Evolutionary conservation across 2,888 invertebrate species (phyloP).

Genomic region (Lepidocyrtinus sp.): DNA sequence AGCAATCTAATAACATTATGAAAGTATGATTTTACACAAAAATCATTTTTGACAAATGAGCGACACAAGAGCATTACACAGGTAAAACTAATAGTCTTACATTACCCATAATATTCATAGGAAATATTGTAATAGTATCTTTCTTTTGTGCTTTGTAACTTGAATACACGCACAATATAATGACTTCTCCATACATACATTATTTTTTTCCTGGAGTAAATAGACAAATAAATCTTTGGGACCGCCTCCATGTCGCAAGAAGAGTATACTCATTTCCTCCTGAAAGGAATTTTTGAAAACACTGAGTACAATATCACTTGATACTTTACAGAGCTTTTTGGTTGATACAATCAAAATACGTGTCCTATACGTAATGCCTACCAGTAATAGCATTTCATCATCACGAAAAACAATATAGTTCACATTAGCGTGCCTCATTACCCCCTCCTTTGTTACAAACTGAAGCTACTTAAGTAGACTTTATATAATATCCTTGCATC

Average conservation of each 20-base stretch:
- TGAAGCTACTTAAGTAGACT: neutral
- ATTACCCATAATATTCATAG: too few species aligned
- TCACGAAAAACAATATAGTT: constrained; percentile 69
- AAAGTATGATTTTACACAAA: too few species aligned
- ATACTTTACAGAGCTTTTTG: neutral
- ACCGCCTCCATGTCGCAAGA: constrained; percentile 46
- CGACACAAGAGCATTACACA: too few species aligned
- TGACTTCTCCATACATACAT: neutral
- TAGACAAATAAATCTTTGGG: constrained; percentile 36
- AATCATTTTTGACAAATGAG: too few species aligned
- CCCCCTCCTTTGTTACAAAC: constrained; percentile 59
- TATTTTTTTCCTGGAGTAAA: constrained; percentile 30
- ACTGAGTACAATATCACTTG: neutral
- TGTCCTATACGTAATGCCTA: neutral
- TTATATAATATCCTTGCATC: neutral
- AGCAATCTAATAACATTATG: too few species aligned
- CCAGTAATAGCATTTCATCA: constrained; percentile 68
- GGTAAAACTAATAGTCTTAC: too few species aligned
- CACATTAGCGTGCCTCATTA: constrained; percentile 70
- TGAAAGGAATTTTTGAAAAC: neutral
- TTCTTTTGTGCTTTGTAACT: too few species aligned
- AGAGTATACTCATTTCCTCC: constrained; percentile 31
- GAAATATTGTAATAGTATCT: neutral
- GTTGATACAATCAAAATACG: neutral
- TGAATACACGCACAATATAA: neutral